Evolutionary conservation across 2,797 vertebrate species (phyloP), one percentile per base, ranked within the genome.

Genomic region (Hippopotamyrus pictus): DNA sequence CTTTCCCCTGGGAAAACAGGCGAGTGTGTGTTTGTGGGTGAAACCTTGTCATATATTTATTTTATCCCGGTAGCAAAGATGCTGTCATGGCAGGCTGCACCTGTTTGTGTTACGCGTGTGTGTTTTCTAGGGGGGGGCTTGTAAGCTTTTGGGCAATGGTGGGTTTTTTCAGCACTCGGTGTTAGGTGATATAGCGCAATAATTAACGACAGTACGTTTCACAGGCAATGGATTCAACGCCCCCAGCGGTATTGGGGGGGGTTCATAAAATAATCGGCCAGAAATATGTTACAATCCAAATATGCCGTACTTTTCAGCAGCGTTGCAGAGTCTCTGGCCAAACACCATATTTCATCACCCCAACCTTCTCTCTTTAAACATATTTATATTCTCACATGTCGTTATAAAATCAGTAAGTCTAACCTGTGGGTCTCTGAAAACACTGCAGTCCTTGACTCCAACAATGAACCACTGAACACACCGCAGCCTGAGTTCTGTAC

Each of bases 401-500:
- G 14, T 65, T 85, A 54, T 33, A 88, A 87, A 89, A 84, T 82
- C 88, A 90, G 62, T 88, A 2, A 65, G 51, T 73, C 65, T 73
- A 90, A 89, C 89, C 73, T 88, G 86, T 14, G 84, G 86, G 85
- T 88, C 82, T 17, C 37, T 59, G 89, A 22, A 87, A 92, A 93
- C 91, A 92, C 90, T 88, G 89, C 73, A 0, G 51, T 82, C 89
- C 91, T 92, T 92, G 92, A 92, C 92, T 69, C 54, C 37, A 48
- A 90, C 76, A 65, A 25, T 87, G 69, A 79, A n/a, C 41, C 79
- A 82, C 76, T 89, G 50, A 76, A 65, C 86, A 65, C 57, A 79
- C 22, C 7, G 25, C 48, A 54, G 48, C 5, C 50, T 54, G 41
- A 65, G 48, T 8, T 9, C 37, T 50, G n/a, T 25, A 33, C 33